phyloP scores from a whole-genome alignment of 1,140 invertebrate genomes.

The Charaxes varanes region DNA sequence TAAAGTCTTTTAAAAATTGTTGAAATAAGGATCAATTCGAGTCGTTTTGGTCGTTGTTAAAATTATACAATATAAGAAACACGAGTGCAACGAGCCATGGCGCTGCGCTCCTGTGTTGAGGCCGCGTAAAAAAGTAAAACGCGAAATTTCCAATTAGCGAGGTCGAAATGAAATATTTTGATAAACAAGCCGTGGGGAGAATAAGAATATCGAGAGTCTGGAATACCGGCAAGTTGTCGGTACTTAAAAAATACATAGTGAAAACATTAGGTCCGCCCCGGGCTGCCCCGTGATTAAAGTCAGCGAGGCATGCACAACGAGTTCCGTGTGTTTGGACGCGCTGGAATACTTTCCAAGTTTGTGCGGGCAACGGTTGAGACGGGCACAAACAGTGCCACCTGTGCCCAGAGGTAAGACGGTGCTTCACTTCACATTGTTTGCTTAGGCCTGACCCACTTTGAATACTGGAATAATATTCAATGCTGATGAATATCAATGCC shows the following conservation, averaged over 20 bases:
- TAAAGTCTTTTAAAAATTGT: no score
- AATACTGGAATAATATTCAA: conserved; percentile 40
- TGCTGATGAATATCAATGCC: conserved; percentile 20
- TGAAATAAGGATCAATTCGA: not conserved
- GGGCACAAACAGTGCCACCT: conserved; percentile 30
- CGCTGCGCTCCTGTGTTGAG: conserved; percentile 11
- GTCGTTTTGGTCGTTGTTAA: not conserved
- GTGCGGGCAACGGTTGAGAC: conserved; percentile 37
- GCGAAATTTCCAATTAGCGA: conserved; percentile 24
- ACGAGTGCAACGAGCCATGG: conserved; percentile 9
- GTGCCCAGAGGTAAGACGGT: conserved; percentile 27
- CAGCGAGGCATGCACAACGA: conserved; percentile 66
- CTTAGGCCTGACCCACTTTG: conserved; percentile 51
- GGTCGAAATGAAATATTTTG: conserved; percentile 25
- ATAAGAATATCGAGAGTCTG: conserved; percentile 24
- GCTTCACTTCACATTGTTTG: conserved; percentile 40
- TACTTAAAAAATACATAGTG: conserved; percentile 65
- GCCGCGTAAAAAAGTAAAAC: conserved; percentile 16
- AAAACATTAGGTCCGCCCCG: conserved; percentile 55
- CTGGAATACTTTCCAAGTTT: conserved; percentile 60
- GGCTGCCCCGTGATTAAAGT: conserved; percentile 61
- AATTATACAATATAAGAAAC: conserved; percentile 15
- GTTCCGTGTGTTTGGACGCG: conserved; percentile 58
- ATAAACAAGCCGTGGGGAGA: conserved; percentile 20
- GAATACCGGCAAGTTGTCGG: conserved; percentile 21